These are phyloP conservation scores for Glyphotaelius pellucidus DNA, from an alignment of 2,888 invertebrate genomes.

Conservation along the genomic window DNA sequence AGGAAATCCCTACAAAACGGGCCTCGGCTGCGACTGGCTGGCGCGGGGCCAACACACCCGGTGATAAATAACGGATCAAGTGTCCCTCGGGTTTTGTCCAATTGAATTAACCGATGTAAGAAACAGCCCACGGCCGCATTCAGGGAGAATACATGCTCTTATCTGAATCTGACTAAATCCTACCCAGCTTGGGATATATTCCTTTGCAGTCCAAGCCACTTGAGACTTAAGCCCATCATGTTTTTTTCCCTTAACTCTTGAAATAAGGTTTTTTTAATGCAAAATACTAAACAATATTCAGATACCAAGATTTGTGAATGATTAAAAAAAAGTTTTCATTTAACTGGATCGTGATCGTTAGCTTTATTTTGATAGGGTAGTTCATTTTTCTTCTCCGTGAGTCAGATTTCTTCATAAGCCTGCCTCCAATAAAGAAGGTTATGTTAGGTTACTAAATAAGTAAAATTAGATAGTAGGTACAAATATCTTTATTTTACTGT, in stretches of 20 bases:
- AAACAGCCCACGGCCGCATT: constrained; percentile 18
- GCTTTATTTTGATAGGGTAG: too few species aligned
- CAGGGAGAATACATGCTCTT: not conserved
- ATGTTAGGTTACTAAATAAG: too few species aligned
- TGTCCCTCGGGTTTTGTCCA: constrained; percentile 43
- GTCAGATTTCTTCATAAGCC: too few species aligned
- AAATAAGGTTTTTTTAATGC: too few species aligned
- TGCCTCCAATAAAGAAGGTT: too few species aligned
- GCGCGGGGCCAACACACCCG: constrained; percentile 39
- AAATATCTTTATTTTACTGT: too few species aligned
- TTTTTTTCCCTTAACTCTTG: not conserved
- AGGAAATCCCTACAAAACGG: constrained; percentile 48
- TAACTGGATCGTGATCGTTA: too few species aligned
- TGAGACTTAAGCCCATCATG: not conserved
- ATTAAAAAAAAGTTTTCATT: too few species aligned
- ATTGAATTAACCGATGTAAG: constrained; percentile 41
- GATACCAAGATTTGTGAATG: too few species aligned
- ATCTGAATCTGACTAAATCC: not conserved
- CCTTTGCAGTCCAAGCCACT: not conserved
- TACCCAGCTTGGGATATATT: not conserved
- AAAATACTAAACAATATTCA: too few species aligned
- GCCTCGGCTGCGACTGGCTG: constrained; percentile 9
- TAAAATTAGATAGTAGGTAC: too few species aligned
- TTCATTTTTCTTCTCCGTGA: too few species aligned
- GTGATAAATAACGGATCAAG: constrained; percentile 61